Evolutionary conservation across 2,113 vertebrate genomes (phyloP).

Genomic region (Enhydra lutris): DNA sequence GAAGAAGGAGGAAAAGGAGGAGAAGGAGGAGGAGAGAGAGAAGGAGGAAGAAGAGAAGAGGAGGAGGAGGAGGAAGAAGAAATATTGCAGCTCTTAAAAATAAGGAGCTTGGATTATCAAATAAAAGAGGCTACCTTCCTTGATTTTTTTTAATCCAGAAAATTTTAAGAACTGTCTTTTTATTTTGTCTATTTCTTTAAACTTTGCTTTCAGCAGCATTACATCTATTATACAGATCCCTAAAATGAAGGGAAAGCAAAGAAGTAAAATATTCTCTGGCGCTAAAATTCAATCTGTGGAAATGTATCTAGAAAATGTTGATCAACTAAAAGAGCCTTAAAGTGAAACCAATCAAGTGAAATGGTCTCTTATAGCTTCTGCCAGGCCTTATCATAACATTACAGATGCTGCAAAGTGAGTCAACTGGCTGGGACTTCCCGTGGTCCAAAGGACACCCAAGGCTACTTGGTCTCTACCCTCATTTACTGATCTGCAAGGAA

Average conservation of each 20-base stretch:
- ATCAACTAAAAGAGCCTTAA: background rate
- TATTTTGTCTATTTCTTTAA: background rate
- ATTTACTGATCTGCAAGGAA: background rate
- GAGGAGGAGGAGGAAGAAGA: background rate
- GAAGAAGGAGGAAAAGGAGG: fast-evolving
- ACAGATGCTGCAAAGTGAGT: background rate
- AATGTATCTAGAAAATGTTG: background rate
- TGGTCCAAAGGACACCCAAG: background rate
- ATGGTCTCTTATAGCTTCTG: background rate
- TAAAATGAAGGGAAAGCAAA: background rate
- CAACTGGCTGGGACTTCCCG: background rate
- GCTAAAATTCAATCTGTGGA: background rate
- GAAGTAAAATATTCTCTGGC: background rate
- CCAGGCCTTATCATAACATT: background rate
- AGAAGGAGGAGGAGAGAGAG: background rate
- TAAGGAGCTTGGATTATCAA: background rate
- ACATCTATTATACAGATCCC: background rate
- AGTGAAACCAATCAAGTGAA: background rate
- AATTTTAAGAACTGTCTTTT: background rate
- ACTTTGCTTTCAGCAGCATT: background rate
- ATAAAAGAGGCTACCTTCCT: background rate
- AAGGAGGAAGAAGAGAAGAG: no score
- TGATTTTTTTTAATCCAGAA: background rate
- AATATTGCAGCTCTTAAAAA: background rate
- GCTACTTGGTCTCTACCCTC: background rate